Evolutionary conservation across 2,888 invertebrate genomes (phyloP).

Genomic region (Chloromyia formosa): DNA sequence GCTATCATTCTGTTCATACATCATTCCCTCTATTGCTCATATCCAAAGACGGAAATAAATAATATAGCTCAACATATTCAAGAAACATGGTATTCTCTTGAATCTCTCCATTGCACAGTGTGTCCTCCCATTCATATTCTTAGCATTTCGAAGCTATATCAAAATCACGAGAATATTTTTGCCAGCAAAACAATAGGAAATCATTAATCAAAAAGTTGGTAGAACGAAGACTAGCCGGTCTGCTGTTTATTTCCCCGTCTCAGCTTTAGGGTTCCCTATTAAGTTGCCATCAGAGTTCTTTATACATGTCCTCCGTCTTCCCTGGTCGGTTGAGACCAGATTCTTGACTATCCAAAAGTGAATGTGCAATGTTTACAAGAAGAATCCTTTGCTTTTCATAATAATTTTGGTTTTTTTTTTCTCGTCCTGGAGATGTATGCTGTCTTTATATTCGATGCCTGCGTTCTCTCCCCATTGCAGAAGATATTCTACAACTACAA

Average conservation of each 20-base stretch:
- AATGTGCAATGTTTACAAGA: constrained; percentile 20
- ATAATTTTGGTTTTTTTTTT: neutral
- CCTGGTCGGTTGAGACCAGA: no score
- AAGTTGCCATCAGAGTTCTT: no score
- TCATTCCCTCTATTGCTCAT: no score
- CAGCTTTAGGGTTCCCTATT: no score
- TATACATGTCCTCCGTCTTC: no score
- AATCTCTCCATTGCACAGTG: neutral
- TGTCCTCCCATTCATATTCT: neutral
- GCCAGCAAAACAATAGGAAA: constrained; percentile 36
- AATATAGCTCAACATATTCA: constrained; percentile 17
- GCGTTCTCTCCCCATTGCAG: neutral
- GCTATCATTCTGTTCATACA: no score
- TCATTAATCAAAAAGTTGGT: constrained; percentile 39
- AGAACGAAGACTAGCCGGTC: neutral
- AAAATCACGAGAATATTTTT: constrained; percentile 30
- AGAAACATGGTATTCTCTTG: neutral
- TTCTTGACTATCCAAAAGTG: neutral
- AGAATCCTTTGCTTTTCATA: constrained; percentile 20
- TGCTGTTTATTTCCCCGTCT: no score
- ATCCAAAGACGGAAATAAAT: no score
- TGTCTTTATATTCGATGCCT: neutral
- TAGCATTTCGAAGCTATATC: neutral
- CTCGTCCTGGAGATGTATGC: neutral
- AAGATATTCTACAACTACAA: neutral